Conservation (phyloP, 1,140 invertebrate genomes). For the Psix sp. region DNA sequence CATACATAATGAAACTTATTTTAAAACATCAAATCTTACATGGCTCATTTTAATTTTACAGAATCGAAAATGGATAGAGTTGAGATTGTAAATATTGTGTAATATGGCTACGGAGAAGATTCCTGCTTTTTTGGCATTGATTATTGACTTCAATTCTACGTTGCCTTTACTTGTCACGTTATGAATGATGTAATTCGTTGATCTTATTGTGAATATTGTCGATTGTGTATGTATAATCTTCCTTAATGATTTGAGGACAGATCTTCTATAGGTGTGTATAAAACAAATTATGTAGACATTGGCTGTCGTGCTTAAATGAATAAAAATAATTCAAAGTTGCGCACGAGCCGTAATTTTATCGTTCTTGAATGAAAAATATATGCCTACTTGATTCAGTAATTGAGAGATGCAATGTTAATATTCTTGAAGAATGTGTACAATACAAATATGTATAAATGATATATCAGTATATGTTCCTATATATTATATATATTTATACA, state of each 20-base stretch:
- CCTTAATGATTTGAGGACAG: constrained; percentile 41
- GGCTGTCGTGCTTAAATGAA: constrained; percentile 52
- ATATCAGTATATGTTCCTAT: constrained; percentile 23
- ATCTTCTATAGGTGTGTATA: constrained; percentile 52
- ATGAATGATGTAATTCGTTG: constrained; percentile 54
- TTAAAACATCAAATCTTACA: background rate
- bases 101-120: constrained; percentile 40
- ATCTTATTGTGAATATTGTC: constrained; percentile 56
- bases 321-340: constrained; percentile 35
- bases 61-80: constrained; percentile 10
- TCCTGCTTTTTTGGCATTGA: constrained; percentile 51
- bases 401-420: constrained; percentile 51
- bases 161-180: constrained; percentile 56
- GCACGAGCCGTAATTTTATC: constrained; percentile 51
- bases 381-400: constrained; percentile 42
- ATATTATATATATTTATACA: constrained; percentile 36
- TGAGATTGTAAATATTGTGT: constrained; percentile 51
- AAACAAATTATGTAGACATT: constrained; percentile 41
- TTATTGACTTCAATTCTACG: constrained; percentile 41
- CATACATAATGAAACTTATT: background rate
- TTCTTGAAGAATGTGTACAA: constrained; percentile 54
- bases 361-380: constrained; percentile 48
- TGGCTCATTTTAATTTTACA: constrained; percentile 15
- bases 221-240: constrained; percentile 55
- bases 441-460: constrained; percentile 39